phyloP scores from a whole-genome alignment of 2,888 invertebrate genomes.

The Ichneumoninae sp. region DNA sequence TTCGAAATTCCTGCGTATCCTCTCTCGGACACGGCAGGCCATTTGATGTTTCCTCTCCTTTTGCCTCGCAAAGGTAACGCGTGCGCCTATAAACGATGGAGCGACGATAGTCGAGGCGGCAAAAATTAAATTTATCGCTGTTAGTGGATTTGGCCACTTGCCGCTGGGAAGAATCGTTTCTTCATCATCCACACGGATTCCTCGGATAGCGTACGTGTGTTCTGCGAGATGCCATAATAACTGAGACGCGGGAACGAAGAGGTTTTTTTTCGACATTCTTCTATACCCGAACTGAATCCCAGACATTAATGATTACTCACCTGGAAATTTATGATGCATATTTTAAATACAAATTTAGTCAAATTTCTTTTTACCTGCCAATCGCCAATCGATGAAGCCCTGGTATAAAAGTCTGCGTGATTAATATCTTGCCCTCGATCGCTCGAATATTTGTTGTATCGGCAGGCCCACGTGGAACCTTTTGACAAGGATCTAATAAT shows the following conservation, averaged over 20 bases:
- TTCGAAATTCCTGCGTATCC: slow-evolving; percentile 40
- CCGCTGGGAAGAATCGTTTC: not conserved
- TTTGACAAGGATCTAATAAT: not conserved
- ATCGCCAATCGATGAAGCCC: not conserved
- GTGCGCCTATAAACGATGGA: not conserved
- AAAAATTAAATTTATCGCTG: not conserved
- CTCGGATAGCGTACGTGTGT: not conserved
- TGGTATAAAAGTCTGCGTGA: not conserved
- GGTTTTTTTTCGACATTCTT: not conserved
- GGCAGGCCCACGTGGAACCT: too few species aligned
- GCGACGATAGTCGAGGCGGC: not conserved
- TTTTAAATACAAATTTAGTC: not conserved
- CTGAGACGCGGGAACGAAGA: not conserved
- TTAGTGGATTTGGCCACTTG: not conserved
- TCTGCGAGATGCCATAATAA: not conserved
- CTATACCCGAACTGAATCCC: not conserved
- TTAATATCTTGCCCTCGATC: not conserved
- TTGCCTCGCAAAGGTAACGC: not conserved
- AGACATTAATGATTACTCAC: not conserved
- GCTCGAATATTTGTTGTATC: not conserved
- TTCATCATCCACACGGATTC: not conserved
- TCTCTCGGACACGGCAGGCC: not conserved
- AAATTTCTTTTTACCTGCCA: not conserved
- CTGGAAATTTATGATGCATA: slow-evolving; percentile 1
- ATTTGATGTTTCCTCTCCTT: not conserved